Conservation (phyloP, 2,888 invertebrate genomes). For the Plagodis pulveraria region DNA sequence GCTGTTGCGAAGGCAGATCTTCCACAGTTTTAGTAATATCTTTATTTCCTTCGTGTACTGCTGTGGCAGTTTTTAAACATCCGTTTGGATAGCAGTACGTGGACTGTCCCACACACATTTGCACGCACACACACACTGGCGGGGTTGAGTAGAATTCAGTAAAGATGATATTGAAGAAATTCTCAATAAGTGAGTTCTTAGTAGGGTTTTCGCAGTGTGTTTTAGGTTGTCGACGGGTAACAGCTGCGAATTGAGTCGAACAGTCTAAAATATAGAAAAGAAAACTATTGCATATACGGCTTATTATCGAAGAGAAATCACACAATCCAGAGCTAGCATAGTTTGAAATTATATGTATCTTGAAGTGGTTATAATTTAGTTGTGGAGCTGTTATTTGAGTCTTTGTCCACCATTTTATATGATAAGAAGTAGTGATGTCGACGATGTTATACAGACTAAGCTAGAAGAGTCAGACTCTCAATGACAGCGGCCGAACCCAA, state of each 20-base stretch:
- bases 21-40: slow-evolving; percentile 40
- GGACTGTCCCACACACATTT: slow-evolving; percentile 66
- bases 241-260: slow-evolving; percentile 41
- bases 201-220: slow-evolving; percentile 48
- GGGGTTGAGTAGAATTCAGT: slow-evolving; percentile 63
- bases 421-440: too few species aligned
- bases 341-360: too few species aligned
- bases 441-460: too few species aligned
- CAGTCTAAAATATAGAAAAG: slow-evolving; percentile 52
- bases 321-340: too few species aligned
- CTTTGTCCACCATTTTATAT: too few species aligned
- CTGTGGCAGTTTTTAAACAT: slow-evolving; percentile 49
- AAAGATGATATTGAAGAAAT: slow-evolving; percentile 72
- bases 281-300: too few species aligned
- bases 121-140: slow-evolving; percentile 70
- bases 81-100: slow-evolving; percentile 76
- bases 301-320: too few species aligned
- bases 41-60: slow-evolving; percentile 23
- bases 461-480: too few species aligned
- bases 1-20: slow-evolving; percentile 26
- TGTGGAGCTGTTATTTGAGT: too few species aligned
- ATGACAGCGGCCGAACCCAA: too few species aligned
- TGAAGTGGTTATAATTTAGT: too few species aligned
- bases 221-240: slow-evolving; percentile 31
- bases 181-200: slow-evolving; percentile 57